phyloP scores from a whole-genome alignment of 2,888 invertebrate genomes.

The Altica lythri region DNA sequence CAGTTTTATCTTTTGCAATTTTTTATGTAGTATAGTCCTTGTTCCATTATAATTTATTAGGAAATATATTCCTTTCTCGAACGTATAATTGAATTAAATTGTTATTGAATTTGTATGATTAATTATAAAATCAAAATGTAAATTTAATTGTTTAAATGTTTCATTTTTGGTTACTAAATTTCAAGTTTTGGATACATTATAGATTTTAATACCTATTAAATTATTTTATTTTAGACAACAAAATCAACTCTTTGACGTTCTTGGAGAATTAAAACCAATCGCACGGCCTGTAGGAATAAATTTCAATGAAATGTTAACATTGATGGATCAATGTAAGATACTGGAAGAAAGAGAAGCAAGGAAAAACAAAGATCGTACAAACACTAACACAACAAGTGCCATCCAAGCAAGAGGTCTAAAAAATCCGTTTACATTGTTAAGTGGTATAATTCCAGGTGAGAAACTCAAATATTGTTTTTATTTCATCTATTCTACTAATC shows the following conservation, averaged over 20 bases:
- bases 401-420: constrained; percentile 57
- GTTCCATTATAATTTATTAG: too few relatives aligned
- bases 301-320: constrained; percentile 75
- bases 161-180: too few relatives aligned
- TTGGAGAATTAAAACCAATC: constrained; percentile 66
- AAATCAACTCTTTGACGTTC: constrained; percentile 67
- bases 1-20: too few relatives aligned
- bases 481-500: too few relatives aligned
- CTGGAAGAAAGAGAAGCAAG: constrained; percentile 57
- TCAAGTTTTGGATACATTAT: too few relatives aligned
- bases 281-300: constrained; percentile 69
- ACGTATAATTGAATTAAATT: too few relatives aligned
- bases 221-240: constrained; percentile 66
- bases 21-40: too few relatives aligned
- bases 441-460: constrained; percentile 81
- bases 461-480: too few relatives aligned
- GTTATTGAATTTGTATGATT: too few relatives aligned
- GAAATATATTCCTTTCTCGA: too few relatives aligned
- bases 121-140: too few relatives aligned
- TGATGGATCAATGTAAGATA: constrained; percentile 81
- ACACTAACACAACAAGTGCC: constrained; percentile 26
- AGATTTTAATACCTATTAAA: neutral
- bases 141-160: too few relatives aligned
- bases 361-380: constrained; percentile 50
- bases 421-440: constrained; percentile 72